Percentiles rank a stretch among this genome's conserved stretches.
phyloP scores from a whole-genome alignment of 2,113 vertebrate genomes.

The Cyprinodon tularosa region DNA sequence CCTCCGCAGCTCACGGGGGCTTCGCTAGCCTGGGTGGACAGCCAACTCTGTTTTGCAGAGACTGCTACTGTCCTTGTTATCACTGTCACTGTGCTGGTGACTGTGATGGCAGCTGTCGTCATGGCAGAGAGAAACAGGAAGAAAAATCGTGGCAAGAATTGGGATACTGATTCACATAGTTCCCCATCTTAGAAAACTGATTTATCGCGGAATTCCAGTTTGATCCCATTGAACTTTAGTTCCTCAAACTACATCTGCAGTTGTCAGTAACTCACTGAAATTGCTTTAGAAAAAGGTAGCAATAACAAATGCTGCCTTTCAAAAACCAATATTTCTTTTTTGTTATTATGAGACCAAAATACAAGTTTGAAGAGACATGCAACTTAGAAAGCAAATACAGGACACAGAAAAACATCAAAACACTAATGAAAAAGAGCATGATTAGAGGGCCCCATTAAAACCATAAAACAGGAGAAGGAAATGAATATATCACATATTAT shows the following conservation, averaged over 20 bases:
- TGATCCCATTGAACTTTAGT: not conserved
- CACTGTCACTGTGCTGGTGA: conserved; percentile 75
- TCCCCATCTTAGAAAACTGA: conserved; percentile 5
- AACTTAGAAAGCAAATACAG: too few species aligned
- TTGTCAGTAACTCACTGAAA: too few species aligned
- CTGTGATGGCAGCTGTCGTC: conserved; percentile 75
- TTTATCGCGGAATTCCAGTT: not conserved
- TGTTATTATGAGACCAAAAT: too few species aligned
- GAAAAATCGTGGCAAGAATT: conserved; percentile 64
- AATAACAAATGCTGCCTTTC: too few species aligned
- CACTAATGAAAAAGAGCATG: too few species aligned
- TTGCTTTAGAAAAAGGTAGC: too few species aligned
- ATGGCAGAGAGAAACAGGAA: conserved; percentile 79
- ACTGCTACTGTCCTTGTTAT: conserved; percentile 78
- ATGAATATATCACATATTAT: too few species aligned
- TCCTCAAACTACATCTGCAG: not conserved
- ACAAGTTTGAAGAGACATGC: too few species aligned
- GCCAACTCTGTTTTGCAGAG: conserved; percentile 77
- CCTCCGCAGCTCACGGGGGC: conserved; percentile 70
- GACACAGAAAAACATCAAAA: too few species aligned
- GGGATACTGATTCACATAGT: conserved; percentile 54
- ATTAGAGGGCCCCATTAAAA: too few species aligned
- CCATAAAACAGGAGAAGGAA: too few species aligned
- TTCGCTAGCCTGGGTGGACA: conserved; percentile 73
- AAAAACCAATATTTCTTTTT: too few species aligned